These are phyloP conservation scores for Holocentrus rufus DNA, from an alignment of 2,797 vertebrate species.

Conservation along the genomic window DNA sequence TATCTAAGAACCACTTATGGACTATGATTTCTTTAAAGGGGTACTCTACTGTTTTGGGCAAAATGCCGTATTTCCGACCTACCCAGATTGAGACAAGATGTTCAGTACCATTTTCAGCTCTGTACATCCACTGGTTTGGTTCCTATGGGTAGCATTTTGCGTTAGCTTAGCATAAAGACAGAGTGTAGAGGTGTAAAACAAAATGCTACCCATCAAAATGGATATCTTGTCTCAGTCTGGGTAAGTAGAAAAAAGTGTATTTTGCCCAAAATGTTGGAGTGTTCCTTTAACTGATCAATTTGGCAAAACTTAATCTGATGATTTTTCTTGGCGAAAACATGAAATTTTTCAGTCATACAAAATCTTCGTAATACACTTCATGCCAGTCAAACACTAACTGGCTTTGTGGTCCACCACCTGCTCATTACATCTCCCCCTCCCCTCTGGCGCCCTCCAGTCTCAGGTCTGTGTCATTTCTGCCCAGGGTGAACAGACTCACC, in stretches of 20 bases:
- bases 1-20: not conserved
- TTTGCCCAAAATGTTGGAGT: too few relatives aligned
- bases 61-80: too few relatives aligned
- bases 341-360: conserved; percentile 19
- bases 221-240: too few relatives aligned
- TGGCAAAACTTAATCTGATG: conserved; percentile 42
- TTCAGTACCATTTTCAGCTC: too few relatives aligned
- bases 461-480: conserved; percentile 87
- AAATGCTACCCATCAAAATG: too few relatives aligned
- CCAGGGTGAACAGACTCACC: conserved; percentile 89
- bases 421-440: conserved; percentile 74
- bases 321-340: not conserved
- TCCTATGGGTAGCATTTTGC: too few relatives aligned
- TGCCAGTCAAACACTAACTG: conserved; percentile 21
- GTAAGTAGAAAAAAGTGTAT: too few relatives aligned
- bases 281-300: conserved; percentile 3
- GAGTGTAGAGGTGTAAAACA: too few relatives aligned
- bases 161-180: too few relatives aligned
- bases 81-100: too few relatives aligned
- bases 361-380: conserved; percentile 30
- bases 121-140: too few relatives aligned
- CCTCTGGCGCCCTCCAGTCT: conserved; percentile 80
- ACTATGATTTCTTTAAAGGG: not conserved
- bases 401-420: not conserved
- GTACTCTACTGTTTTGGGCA: not conserved